Evolutionary conservation across 2,113 vertebrate species (phyloP), one percentile per base, ranked within the genome.

Genomic region (Cephalophus harveyi): DNA sequence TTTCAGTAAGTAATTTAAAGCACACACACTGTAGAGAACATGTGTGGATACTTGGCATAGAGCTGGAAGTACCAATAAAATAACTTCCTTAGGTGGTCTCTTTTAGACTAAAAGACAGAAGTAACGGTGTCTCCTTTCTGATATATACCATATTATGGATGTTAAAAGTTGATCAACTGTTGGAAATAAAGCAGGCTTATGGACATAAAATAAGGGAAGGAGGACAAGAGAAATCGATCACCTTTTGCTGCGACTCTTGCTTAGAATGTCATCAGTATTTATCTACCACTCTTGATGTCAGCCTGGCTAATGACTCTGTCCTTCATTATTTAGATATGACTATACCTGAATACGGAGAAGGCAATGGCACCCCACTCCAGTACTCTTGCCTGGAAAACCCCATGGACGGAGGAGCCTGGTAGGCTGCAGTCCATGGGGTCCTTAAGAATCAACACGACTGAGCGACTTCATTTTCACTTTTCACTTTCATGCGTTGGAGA

Each of bases 1-100:
- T 98, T 97, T 98, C 97, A 95, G 97, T 97, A 95, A 98, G 97
- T 98, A 98, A 98, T 98, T 98, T 95, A 97, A 98, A 97, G 97
- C 97, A 95, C 97, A 96, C 97, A 97, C 87, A 90, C 84, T 94
- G 89, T 50, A 87, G 67, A 91, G 95, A 96, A 94, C 97, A 98
- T 91, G 98, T 98, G 98, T 95, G 95, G 97, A 54, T 97, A 95
- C 97, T 97, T 97, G 98, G 98, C 94, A 93, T 30, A 93, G 88
- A 89, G 71, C 50, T 23, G 83, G 60, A 81, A 94, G 93, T 71
- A 91, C 92, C 94, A 97, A 98, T 97, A 96, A 98, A 98, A 97
- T 96, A 97, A 97, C 92, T 97, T 97, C 88, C 93, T 91, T 96
- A 97, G 94, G 78, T 57, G 19, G 48, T 86, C 76, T 96, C 94